Conservation (phyloP, 37 sponge, comb jelly and placozoan species). For the Agelas oroides region DNA sequence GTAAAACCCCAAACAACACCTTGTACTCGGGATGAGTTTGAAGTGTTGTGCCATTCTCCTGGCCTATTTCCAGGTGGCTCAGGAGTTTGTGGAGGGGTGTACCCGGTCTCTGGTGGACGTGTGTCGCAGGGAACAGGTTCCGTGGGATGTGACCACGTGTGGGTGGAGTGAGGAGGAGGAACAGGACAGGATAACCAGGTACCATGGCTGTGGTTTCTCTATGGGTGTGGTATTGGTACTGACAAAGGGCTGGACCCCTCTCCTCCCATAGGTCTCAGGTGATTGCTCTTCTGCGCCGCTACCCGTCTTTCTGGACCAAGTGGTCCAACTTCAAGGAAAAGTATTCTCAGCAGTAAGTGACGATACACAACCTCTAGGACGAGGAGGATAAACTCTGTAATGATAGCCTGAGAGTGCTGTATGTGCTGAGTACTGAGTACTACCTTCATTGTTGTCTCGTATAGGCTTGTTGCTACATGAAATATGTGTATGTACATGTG, state of each 20-base stretch:
- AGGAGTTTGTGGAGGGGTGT: conserved; percentile 49
- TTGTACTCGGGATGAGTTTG: too few species aligned
- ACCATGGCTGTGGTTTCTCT: too few species aligned
- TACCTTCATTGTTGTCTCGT: too few species aligned
- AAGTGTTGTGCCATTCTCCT: neutral
- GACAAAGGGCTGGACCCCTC: too few species aligned
- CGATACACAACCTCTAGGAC: too few species aligned
- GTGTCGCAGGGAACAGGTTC: neutral
- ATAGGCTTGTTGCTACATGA: too few species aligned
- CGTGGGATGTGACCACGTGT: conserved; percentile 53
- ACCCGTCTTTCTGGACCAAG: conserved; percentile 50
- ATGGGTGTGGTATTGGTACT: too few species aligned
- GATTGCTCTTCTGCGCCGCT: conserved; percentile 38
- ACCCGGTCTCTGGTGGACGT: conserved; percentile 19
- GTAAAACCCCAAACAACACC: too few species aligned
- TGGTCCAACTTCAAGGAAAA: conserved; percentile 50
- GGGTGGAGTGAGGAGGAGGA: conserved; percentile 52
- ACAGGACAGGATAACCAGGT: conserved; percentile 37
- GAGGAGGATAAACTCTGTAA: too few species aligned
- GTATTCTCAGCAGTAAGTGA: conserved; percentile 41
- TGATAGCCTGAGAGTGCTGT: neutral
- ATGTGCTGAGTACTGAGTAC: too few species aligned
- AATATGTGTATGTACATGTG: too few species aligned
- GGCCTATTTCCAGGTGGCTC: conserved; percentile 8
- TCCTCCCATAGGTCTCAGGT: conserved; percentile 62